Base-by-base conservation (phyloP, 23 tunicate genomes). In the Halocynthia aurantium region DNA sequence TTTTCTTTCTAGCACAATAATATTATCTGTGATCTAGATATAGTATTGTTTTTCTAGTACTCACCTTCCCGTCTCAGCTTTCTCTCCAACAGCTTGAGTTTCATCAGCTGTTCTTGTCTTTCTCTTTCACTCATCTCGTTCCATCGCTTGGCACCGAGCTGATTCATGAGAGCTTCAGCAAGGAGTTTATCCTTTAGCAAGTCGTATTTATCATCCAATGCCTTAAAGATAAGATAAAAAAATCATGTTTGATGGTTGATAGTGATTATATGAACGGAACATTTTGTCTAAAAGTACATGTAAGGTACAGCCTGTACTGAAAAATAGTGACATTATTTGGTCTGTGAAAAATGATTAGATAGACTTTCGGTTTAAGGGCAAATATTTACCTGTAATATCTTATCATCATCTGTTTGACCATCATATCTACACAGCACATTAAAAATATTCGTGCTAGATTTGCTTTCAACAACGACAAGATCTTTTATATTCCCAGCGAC, bases 341-440 rank as follows among this genome's bases (percentile, higher is more conserved):
- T n/a, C n/a, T n/a, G n/a, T n/a, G n/a, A n/a, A n/a, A n/a, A n/a
- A n/a, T 31, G 44, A 4, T 31, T 31, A 31, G 2, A 31, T 31
- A 31, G 44, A 31, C 44, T 31, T 31, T 31, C 2, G 44, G 4
- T 1, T 31, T 31, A 31, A 31, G 44, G 44, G 44, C 44, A 31
- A 31, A 31, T 31, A 31, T 31, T 7, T 11, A 91, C 97, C 86
- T 91, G 78, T 15, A 91, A 76, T n/a, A 91, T 21, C 19, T 85
- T 72, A 0, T 91, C 89, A 61, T 91, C 90, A 67, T 77, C 90
- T 6, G 86, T 78, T 5, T 18, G 51, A 22, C 90, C 87, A 66
- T 91, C 97, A 62, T 91, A 91, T 72, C 80, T 91, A 83, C 97
- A 91, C 69, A 91, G 65, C 52, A 91, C 77, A 8, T 67, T 83